These are phyloP conservation scores for Trissoscelio sp. DNA, from an alignment of 2,888 invertebrate genomes.

Conservation along the genomic window DNA sequence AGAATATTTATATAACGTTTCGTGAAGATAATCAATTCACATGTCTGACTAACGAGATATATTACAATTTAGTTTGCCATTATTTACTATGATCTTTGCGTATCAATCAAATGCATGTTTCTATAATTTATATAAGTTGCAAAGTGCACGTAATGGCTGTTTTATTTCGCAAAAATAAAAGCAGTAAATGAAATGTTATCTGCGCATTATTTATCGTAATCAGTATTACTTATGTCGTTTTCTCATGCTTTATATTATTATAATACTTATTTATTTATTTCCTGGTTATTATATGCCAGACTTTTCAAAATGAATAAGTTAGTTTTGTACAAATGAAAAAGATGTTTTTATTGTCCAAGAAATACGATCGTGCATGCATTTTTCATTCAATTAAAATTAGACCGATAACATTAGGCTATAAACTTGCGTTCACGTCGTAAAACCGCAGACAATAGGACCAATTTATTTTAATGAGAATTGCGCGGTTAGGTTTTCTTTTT, in stretches of 20 bases:
- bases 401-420: slow-evolving; percentile 57
- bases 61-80: slow-evolving; percentile 43
- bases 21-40: slow-evolving; percentile 36
- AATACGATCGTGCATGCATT: slow-evolving; percentile 27
- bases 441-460: slow-evolving; percentile 51
- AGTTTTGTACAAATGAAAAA: slow-evolving; percentile 18
- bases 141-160: slow-evolving; percentile 32
- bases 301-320: slow-evolving; percentile 12
- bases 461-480: slow-evolving; percentile 59
- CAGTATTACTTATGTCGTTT: neutral
- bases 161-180: slow-evolving; percentile 32
- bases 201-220: neutral
- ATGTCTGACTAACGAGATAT: slow-evolving; percentile 22
- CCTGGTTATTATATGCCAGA: neutral
- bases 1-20: slow-evolving; percentile 31
- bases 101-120: slow-evolving; percentile 40
- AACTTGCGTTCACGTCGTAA: slow-evolving; percentile 53
- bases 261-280: slow-evolving; percentile 3
- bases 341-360: slow-evolving; percentile 17
- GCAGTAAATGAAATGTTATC: slow-evolving; percentile 10
- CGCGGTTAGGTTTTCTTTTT: slow-evolving; percentile 37
- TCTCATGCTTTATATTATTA: neutral
- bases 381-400: slow-evolving; percentile 60
- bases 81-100: slow-evolving; percentile 21
- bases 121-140: slow-evolving; percentile 44